phyloP scores from a whole-genome alignment of 2,888 invertebrate genomes.

The Diadegma fenestrale region DNA sequence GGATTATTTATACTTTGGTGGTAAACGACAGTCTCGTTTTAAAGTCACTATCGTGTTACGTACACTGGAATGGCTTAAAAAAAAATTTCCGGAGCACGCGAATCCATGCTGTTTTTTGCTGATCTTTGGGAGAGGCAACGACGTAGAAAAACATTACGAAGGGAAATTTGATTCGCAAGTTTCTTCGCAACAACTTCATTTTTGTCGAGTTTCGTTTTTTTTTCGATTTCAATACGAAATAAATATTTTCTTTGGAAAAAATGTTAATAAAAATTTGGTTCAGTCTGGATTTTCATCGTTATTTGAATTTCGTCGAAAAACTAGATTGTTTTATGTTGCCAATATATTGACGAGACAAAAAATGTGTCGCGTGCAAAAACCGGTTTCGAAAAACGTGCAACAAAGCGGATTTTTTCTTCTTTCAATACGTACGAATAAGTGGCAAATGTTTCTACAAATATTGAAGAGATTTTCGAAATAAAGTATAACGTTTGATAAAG shows the following conservation, averaged over 20 bases:
- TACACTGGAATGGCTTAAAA: no score
- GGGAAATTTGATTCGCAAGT: neutral
- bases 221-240: neutral
- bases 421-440: neutral
- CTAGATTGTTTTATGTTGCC: neutral
- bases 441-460: slow-evolving; percentile 1
- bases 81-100: neutral
- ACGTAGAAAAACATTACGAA: slow-evolving; percentile 9
- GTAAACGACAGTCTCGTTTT: neutral
- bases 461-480: slow-evolving; percentile 8
- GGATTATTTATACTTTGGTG: neutral
- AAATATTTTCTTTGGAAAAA: neutral
- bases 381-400: neutral
- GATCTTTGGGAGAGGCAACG: neutral
- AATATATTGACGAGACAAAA: neutral
- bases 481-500: slow-evolving; percentile 6
- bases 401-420: neutral
- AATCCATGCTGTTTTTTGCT: neutral
- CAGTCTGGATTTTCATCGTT: neutral
- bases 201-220: neutral
- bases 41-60: neutral
- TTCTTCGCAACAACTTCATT: neutral
- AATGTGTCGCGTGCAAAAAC: slow-evolving; percentile 12
- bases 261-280: neutral
- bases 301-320: neutral